phyloP scores from a whole-genome alignment of 1,140 invertebrate species.

The Neomicropteryx cornuta region DNA sequence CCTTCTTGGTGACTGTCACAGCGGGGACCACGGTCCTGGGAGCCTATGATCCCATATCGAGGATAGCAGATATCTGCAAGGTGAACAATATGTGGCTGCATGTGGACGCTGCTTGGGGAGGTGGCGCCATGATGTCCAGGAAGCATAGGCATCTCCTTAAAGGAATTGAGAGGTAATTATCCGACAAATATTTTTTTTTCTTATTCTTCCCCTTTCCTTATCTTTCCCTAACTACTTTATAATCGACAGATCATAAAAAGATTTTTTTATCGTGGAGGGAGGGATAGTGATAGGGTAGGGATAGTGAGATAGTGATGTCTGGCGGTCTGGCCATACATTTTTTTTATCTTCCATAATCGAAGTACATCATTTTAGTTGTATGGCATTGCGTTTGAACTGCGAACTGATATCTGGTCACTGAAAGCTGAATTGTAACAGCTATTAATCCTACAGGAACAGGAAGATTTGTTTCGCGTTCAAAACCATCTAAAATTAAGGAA shows the following conservation, averaged over 20 bases:
- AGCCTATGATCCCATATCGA: constrained; percentile 79
- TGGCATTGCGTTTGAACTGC: too few relatives aligned
- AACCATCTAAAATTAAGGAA: too few relatives aligned
- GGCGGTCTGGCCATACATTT: too few relatives aligned
- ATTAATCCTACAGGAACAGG: too few relatives aligned
- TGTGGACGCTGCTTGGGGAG: constrained; percentile 91
- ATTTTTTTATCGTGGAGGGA: neutral
- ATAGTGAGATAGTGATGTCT: too few relatives aligned
- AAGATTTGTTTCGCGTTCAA: too few relatives aligned
- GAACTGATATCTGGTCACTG: too few relatives aligned
- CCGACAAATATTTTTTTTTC: constrained; percentile 2
- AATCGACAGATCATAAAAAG: neutral
- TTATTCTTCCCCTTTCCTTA: neutral
- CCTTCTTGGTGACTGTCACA: constrained; percentile 85
- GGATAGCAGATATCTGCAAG: constrained; percentile 71
- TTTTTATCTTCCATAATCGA: too few relatives aligned
- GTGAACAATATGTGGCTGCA: constrained; percentile 87
- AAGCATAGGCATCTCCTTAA: constrained; percentile 67
- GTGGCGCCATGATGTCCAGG: constrained; percentile 75
- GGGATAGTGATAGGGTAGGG: too few relatives aligned
- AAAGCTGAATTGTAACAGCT: too few relatives aligned
- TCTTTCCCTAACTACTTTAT: neutral
- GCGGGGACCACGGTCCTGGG: constrained; percentile 77
- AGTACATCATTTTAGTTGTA: too few relatives aligned
- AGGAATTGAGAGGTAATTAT: constrained; percentile 60